These are phyloP conservation scores for Microctonus hyperodae DNA, from an alignment of 2,888 invertebrate species.

Conservation along the genomic window DNA sequence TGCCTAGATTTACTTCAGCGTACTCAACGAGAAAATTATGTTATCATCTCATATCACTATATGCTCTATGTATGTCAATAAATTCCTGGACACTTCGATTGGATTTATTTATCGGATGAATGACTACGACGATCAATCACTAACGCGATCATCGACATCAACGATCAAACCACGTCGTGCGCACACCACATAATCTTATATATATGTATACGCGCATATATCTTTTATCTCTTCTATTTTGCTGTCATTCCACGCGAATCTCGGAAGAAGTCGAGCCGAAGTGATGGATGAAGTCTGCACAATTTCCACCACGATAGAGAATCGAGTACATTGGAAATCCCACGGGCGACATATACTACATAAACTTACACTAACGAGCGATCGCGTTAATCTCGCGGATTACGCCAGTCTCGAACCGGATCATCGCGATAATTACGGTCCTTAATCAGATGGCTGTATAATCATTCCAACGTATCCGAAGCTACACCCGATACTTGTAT, in stretches of 20 bases:
- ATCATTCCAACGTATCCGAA: conserved; percentile 27
- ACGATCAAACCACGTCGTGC: conserved; percentile 19
- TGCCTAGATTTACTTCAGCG: background rate
- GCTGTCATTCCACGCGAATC: conserved; percentile 16
- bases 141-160: conserved; percentile 28
- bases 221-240: background rate
- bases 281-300: conserved; percentile 41
- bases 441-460: conserved; percentile 31
- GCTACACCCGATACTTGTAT: background rate
- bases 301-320: conserved; percentile 24
- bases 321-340: conserved; percentile 27
- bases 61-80: conserved; percentile 37
- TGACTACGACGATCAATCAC: conserved; percentile 40
- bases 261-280: conserved; percentile 37
- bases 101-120: conserved; percentile 22
- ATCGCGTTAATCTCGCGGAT: conserved; percentile 39
- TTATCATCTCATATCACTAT: conserved; percentile 39
- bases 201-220: background rate
- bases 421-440: conserved; percentile 37
- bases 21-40: conserved; percentile 35
- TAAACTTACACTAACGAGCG: conserved; percentile 37
- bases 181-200: conserved; percentile 3
- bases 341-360: background rate
- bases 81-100: conserved; percentile 32
- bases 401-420: conserved; percentile 36